Percentiles rank a stretch among this genome's conserved stretches.
These are phyloP conservation scores for Haliclona indistincta DNA, from an alignment of 37 sponge, comb jelly and placozoan genomes.

Conservation along the genomic window DNA sequence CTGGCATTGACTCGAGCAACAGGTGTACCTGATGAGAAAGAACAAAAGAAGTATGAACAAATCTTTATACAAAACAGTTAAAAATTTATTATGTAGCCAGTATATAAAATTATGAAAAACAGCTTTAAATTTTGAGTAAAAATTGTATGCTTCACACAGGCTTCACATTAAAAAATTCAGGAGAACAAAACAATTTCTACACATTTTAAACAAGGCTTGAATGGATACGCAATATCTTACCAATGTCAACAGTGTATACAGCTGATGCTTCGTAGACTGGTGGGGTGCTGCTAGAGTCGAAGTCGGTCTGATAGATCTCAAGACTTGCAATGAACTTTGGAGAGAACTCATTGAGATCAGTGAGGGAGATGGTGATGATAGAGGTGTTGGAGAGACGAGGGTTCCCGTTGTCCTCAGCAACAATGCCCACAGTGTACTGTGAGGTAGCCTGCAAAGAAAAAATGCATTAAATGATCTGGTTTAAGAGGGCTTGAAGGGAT, in stretches of 20 bases:
- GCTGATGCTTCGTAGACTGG: not conserved
- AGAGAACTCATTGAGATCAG: constrained; percentile 49
- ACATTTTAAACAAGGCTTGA: not conserved
- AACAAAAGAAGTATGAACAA: not conserved
- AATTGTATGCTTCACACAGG: too few relatives aligned
- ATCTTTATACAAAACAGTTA: too few relatives aligned
- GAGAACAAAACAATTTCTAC: too few relatives aligned
- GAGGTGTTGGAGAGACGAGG: constrained; percentile 10
- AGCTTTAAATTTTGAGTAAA: too few relatives aligned
- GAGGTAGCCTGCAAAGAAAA: constrained; percentile 9
- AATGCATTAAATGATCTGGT: too few relatives aligned
- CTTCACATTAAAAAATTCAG: too few relatives aligned
- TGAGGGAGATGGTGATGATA: constrained; percentile 11
- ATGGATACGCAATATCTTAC: not conserved
- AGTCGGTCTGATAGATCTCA: too few relatives aligned
- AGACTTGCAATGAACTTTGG: too few relatives aligned
- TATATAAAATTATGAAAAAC: too few relatives aligned
- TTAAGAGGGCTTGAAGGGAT: too few relatives aligned
- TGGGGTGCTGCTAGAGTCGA: too few relatives aligned
- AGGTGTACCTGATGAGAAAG: constrained; percentile 15
- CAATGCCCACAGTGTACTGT: not conserved
- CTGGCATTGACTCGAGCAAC: constrained; percentile 43
- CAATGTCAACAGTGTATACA: constrained; percentile 6
- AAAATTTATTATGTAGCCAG: too few relatives aligned
- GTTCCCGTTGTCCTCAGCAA: constrained; percentile 38